A percentile compares a stretch with the other conserved stretches of the same genome.
phyloP scores from a whole-genome alignment of 2,888 invertebrate species.

The Drosophila vallismaia region DNA sequence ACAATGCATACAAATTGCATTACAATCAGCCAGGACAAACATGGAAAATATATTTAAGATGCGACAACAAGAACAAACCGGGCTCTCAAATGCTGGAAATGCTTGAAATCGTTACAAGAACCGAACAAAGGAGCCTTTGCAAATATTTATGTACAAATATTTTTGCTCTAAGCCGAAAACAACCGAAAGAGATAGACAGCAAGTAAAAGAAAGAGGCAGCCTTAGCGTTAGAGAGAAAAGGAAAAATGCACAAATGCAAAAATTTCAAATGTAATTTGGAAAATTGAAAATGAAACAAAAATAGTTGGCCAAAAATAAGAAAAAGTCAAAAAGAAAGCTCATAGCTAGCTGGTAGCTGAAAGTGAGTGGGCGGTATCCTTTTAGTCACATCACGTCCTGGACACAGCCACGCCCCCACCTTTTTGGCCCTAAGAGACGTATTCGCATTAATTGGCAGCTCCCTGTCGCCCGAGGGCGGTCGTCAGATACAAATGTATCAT shows the following conservation, averaged over 20 bases:
- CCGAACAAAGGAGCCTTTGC: slow-evolving; percentile 44
- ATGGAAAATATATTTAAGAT: slow-evolving; percentile 64
- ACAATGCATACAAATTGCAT: slow-evolving; percentile 80
- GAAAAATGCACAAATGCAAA: slow-evolving; percentile 50
- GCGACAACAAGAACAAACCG: slow-evolving; percentile 15
- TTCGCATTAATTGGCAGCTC: slow-evolving; percentile 51
- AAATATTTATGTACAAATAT: slow-evolving; percentile 64
- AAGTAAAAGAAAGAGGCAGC: slow-evolving; percentile 16
- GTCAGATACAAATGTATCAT: slow-evolving; percentile 18
- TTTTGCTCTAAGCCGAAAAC: slow-evolving; percentile 30
- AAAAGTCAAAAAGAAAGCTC: slow-evolving; percentile 1
- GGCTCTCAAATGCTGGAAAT: slow-evolving; percentile 18
- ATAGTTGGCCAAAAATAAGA: neutral
- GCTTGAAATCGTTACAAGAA: slow-evolving; percentile 51
- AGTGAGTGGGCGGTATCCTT: slow-evolving; percentile 16
- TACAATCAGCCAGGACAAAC: slow-evolving; percentile 74
- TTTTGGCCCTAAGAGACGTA: slow-evolving; percentile 22
- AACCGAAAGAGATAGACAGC: neutral
- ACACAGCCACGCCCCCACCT: slow-evolving; percentile 11
- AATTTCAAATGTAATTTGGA: slow-evolving; percentile 69
- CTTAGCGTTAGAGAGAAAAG: slow-evolving; percentile 2
- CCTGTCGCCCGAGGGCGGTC: slow-evolving; percentile 19
- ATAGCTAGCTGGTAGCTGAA: no score
- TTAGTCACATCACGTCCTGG: slow-evolving; percentile 52
- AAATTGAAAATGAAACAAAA: slow-evolving; percentile 53